These are phyloP conservation scores for Luidia sarsii DNA, from an alignment of 53 echinoderm and acorn worm species.

Conservation along the genomic window DNA sequence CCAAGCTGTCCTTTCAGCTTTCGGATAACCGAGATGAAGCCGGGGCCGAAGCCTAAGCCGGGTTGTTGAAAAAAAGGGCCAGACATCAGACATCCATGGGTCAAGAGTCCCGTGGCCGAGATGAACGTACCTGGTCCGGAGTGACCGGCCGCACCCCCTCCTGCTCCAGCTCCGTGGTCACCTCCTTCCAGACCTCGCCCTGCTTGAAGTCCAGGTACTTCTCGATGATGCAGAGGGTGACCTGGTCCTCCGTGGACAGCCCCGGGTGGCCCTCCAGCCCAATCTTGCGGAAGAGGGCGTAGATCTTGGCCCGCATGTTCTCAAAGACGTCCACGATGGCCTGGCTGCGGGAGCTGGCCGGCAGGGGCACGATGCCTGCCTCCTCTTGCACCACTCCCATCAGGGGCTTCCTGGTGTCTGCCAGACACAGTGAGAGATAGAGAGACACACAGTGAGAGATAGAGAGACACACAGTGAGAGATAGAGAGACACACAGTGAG, in stretches of 20 bases:
- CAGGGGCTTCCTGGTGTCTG: conserved; percentile 77
- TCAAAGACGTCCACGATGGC: conserved; percentile 93
- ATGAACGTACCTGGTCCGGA: conserved; percentile 80
- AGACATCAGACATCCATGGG: too few species aligned
- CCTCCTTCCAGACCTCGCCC: conserved; percentile 94
- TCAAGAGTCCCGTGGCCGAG: too few species aligned
- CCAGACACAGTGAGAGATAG: too few species aligned
- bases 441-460: too few species aligned
- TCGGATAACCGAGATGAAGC: too few species aligned
- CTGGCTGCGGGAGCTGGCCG: conserved; percentile 88
- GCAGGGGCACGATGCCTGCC: conserved; percentile 76
- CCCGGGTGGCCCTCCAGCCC: conserved; percentile 82
- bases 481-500: too few species aligned
- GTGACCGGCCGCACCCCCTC: conserved; percentile 89
- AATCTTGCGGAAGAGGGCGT: conserved; percentile 89
- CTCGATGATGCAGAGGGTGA: conserved; percentile 87
- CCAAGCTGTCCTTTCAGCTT: too few species aligned
- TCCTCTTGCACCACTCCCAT: conserved; percentile 80
- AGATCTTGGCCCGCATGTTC: conserved; percentile 96
- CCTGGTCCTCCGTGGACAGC: conserved; percentile 83
- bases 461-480: too few species aligned
- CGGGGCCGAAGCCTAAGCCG: too few species aligned
- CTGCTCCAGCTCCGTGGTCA: conserved; percentile 80
- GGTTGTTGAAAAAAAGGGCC: too few species aligned
- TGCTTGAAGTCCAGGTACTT: conserved; percentile 94